Percentiles rank a stretch among this genome's conserved stretches.
phyloP scores from a whole-genome alignment of 2,797 vertebrate genomes.

The Aeoliscus strigatus region DNA sequence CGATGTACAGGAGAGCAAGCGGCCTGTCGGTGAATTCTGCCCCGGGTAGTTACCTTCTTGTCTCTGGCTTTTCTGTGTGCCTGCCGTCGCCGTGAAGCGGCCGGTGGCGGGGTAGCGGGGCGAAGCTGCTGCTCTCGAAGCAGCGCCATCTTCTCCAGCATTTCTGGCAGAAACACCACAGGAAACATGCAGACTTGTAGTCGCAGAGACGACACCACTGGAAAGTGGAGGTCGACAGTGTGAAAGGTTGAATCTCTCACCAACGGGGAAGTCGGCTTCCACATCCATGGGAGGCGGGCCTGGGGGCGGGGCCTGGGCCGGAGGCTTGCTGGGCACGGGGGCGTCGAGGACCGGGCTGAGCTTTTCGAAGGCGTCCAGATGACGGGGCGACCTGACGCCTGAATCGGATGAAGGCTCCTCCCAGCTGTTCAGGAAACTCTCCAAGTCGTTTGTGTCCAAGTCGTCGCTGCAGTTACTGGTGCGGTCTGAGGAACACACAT shows the following conservation, averaged over 20 bases:
- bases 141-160: constrained; percentile 50
- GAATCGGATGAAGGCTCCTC: constrained; percentile 83
- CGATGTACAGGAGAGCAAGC: not conserved
- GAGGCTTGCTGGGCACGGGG: constrained; percentile 31
- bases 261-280: constrained; percentile 87
- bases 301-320: constrained; percentile 42
- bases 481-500: constrained; percentile 75
- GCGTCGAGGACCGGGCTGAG: constrained; percentile 26
- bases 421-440: constrained; percentile 87
- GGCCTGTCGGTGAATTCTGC: no score
- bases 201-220: no score
- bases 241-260: constrained; percentile 66
- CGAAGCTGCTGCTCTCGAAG: constrained; percentile 16
- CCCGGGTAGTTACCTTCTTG: constrained; percentile 76
- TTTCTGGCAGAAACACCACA: constrained; percentile 31
- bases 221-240: no score
- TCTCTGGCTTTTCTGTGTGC: constrained; percentile 80
- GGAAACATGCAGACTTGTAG: no score
- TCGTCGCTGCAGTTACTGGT: constrained; percentile 86
- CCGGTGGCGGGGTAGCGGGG: constrained; percentile 16
- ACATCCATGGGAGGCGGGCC: constrained; percentile 78
- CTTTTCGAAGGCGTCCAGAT: constrained; percentile 17
- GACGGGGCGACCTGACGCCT: constrained; percentile 65
- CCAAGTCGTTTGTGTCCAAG: constrained; percentile 87
- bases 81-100: constrained; percentile 49